Evolutionary conservation across 1,140 invertebrate species (phyloP), one percentile per base, ranked within the genome.

Genomic region (Drosophila mauritiana): DNA sequence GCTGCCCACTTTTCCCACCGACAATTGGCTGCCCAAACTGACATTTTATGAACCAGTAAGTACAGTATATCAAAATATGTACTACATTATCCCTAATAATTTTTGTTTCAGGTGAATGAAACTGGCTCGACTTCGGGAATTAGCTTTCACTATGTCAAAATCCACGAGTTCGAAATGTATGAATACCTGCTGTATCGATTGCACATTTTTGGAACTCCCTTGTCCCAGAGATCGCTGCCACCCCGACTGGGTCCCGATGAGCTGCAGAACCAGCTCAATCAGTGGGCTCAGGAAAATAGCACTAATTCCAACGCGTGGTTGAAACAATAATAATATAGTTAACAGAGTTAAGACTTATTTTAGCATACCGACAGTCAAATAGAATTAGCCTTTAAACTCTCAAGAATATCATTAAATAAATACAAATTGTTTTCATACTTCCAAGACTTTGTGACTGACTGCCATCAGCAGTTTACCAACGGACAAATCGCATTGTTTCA

Each of bases 1-100:
- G 3, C 95, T 96, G 73, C 96, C 96, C 0, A 95, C 95, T 25
- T 95, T 96, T 62, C 94, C 95, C 15, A 25, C 52, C 5, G 40
- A 31, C 11, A 55, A 57, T 11, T 92, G 91, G 91, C 45, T 86
- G 49, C 51, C 52, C n/a, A 80, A 61, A 31, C 13, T 57, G 7
- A 36, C 48, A 12, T 72, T 57, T 15, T 72, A 49, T 20, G 12
- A 69, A 0, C 68, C 68, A 3, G 68, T 72, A 15, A 49, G 51
- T 70, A 6, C 1, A 0, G 1, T 6, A 1, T 0, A 12, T 15
- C 20, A 0, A 4, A 10, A 1, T 10, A 31, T 17, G 7, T 10
- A 31, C 31, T 10, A 4, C 11, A 7, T 12, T 22, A 3, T 8
- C 3, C 1, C 1, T 11, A 37, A 63, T 0, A 13, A 4, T 31